Percentiles rank a stretch among this genome's conserved stretches.
Evolutionary conservation across 2,888 invertebrate genomes (phyloP).

Genomic region (Dynastes grantii): DNA sequence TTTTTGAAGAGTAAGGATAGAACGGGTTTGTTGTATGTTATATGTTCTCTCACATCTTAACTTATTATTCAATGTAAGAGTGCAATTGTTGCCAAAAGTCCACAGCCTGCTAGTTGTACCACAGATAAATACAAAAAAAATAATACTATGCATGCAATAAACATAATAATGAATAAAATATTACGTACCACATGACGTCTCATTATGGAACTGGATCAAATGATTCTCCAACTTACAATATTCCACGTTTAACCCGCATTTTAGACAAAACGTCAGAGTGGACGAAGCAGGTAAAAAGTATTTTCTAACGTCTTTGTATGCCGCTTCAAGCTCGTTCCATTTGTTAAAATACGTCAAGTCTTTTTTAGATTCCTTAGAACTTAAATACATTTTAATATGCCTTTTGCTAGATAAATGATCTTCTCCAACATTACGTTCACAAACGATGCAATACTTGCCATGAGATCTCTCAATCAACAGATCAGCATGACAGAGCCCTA

Average conservation of each 20-base stretch:
- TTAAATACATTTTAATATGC: not conserved
- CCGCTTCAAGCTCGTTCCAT: not conserved
- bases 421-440: not conserved
- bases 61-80: too few relatives aligned
- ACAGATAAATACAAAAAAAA: too few relatives aligned
- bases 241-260: slow-evolving; percentile 22
- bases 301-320: not conserved
- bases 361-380: not conserved
- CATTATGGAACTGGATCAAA: slow-evolving; percentile 2
- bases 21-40: too few relatives aligned
- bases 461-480: not conserved
- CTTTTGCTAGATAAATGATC: not conserved
- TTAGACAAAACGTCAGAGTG: slow-evolving; percentile 28
- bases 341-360: not conserved
- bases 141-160: too few relatives aligned
- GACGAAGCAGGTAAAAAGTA: not conserved
- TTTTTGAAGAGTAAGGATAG: too few relatives aligned
- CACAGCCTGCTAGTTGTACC: too few relatives aligned
- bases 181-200: not conserved
- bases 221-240: not conserved
- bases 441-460: not conserved
- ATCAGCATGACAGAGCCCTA: not conserved
- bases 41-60: too few relatives aligned
- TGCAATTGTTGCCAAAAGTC: too few relatives aligned
- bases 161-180: not conserved